These are phyloP conservation scores for Cyphomyrmex costatus DNA, from an alignment of 1,140 invertebrate species.

Conservation along the genomic window DNA sequence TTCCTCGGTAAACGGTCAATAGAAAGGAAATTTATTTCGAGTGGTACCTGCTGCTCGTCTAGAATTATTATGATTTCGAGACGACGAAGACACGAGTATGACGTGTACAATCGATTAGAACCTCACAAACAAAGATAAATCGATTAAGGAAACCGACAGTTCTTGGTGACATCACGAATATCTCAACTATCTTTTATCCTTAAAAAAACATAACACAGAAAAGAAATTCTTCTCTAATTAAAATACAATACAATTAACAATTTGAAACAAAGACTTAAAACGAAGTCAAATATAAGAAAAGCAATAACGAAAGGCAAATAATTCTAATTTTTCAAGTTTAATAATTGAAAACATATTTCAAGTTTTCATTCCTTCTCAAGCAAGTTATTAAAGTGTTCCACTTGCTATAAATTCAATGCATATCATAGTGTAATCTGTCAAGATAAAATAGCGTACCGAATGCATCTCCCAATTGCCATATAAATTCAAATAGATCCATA, in stretches of 20 bases:
- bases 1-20: slow-evolving; percentile 21
- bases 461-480: background rate
- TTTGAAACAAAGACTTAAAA: background rate
- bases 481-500: slow-evolving; percentile 8
- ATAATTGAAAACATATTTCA: background rate
- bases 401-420: background rate
- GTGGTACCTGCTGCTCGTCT: background rate
- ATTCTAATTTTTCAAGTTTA: background rate
- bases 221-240: background rate
- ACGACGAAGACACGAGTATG: slow-evolving; percentile 5
- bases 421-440: background rate
- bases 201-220: background rate
- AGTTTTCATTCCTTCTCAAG: background rate
- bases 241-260: background rate
- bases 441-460: background rate
- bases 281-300: background rate
- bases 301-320: background rate
- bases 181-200: background rate
- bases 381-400: background rate
- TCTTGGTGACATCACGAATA: background rate
- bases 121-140: background rate
- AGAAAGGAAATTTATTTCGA: slow-evolving; percentile 41
- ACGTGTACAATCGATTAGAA: slow-evolving; percentile 33
- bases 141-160: background rate
- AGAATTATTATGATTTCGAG: slow-evolving; percentile 24